Conservation (phyloP, 2,113 vertebrate genomes). For the Porphyrio hochstetteri region DNA sequence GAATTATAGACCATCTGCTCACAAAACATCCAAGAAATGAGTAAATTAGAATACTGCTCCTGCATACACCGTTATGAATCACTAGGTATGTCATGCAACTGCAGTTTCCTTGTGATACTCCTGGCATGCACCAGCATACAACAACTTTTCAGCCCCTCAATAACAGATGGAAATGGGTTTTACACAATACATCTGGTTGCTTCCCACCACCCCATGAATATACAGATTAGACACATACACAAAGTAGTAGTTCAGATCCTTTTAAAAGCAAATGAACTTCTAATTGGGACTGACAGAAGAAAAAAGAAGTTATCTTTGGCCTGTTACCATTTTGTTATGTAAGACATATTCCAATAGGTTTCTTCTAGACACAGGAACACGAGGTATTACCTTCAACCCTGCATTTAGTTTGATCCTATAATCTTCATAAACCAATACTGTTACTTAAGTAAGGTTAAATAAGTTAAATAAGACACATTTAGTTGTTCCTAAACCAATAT, state of each 20-base stretch:
- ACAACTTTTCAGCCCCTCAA: not conserved
- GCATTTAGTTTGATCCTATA: not conserved
- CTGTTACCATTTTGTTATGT: not conserved
- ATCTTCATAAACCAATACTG: not conserved
- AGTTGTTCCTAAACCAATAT: not conserved
- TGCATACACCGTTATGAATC: not conserved
- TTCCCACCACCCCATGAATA: not conserved
- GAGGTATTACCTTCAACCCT: not conserved
- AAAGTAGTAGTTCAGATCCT: not conserved
- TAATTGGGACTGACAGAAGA: not conserved
- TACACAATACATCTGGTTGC: not conserved
- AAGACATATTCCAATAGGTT: not conserved
- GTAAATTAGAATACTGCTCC: not conserved
- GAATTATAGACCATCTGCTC: not conserved
- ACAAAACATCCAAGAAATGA: not conserved
- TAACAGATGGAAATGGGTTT: not conserved
- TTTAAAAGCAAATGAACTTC: not conserved
- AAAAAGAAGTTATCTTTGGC: not conserved
- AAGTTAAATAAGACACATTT: not conserved
- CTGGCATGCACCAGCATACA: not conserved
- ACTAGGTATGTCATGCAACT: not conserved
- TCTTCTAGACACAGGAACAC: not conserved
- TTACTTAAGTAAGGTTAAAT: not conserved
- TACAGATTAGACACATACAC: not conserved
- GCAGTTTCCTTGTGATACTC: not conserved